phyloP scores from a whole-genome alignment of 1,140 invertebrate genomes.

The Eufriesea mexicana region DNA sequence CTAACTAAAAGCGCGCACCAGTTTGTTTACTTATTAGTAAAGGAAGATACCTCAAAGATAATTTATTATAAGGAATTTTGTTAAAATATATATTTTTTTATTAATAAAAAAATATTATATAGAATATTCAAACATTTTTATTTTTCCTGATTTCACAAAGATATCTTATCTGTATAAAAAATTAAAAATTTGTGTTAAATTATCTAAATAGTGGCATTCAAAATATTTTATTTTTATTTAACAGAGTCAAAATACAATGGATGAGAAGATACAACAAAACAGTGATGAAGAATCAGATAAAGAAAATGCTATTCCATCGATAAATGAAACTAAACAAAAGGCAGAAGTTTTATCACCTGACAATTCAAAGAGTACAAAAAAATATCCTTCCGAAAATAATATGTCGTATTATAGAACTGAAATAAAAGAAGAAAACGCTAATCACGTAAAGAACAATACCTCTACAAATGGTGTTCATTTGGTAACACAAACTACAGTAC shows the following conservation, averaged over 20 bases:
- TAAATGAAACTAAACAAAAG: slow-evolving; percentile 48
- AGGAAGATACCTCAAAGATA: neutral
- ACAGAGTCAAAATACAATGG: neutral
- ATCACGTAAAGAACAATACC: neutral
- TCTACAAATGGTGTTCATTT: neutral
- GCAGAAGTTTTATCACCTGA: slow-evolving; percentile 7
- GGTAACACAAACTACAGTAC: neutral
- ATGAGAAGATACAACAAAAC: neutral
- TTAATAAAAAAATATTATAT: neutral
- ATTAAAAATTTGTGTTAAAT: too few species aligned
- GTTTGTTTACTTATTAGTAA: neutral
- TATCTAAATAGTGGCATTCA: neutral
- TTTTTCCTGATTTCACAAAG: too few species aligned
- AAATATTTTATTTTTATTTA: neutral
- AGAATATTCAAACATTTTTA: neutral
- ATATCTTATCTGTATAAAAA: neutral
- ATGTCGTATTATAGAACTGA: neutral
- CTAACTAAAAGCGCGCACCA: neutral
- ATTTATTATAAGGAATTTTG: neutral
- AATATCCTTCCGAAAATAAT: neutral
- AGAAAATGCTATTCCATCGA: slow-evolving; percentile 58
- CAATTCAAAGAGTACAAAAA: slow-evolving; percentile 17
- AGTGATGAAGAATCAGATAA: slow-evolving; percentile 65
- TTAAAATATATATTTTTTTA: neutral
- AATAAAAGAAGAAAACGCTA: neutral